Evolutionary conservation across 2,113 vertebrate genomes (phyloP).

Genomic region (Callopanchax toddi): DNA sequence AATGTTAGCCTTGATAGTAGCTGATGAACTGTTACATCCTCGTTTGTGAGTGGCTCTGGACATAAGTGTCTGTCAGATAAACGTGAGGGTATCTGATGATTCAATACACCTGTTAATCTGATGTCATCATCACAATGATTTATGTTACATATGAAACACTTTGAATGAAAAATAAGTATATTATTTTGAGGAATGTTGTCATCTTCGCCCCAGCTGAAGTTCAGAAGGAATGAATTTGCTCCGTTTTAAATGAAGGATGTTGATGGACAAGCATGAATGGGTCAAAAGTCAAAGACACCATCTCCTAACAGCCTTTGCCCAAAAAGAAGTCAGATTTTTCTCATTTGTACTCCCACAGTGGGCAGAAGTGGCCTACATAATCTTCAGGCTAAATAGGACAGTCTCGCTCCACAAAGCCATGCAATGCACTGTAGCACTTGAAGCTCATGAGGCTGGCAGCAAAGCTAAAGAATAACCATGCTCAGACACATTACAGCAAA

Average conservation of each 20-base stretch:
- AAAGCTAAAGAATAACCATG: conserved; percentile 40
- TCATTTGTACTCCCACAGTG: conserved; percentile 19
- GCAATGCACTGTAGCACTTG: conserved; percentile 25
- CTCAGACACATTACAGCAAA: conserved; percentile 20
- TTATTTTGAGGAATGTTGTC: too few relatives aligned
- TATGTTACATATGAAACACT: too few relatives aligned
- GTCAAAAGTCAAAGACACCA: conserved; percentile 20
- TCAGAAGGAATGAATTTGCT: not conserved
- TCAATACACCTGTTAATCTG: too few relatives aligned
- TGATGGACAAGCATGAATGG: conserved; percentile 7
- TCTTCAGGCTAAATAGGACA: conserved; percentile 42
- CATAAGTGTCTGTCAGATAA: too few relatives aligned
- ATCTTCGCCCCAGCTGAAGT: too few relatives aligned
- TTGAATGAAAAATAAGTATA: too few relatives aligned
- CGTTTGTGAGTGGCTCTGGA: too few relatives aligned
- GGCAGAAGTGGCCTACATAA: conserved; percentile 31
- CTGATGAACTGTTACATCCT: too few relatives aligned
- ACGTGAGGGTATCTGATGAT: too few relatives aligned
- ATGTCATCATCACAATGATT: too few relatives aligned
- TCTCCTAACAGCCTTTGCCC: conserved; percentile 7
- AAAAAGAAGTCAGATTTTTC: conserved; percentile 15
- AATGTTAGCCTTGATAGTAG: too few relatives aligned
- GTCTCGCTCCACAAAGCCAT: conserved; percentile 21
- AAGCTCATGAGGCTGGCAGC: conserved; percentile 40
- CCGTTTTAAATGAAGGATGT: conserved; percentile 9